Percentiles rank a stretch among this genome's conserved stretches.
Evolutionary conservation across 2,888 invertebrate genomes (phyloP).

Genomic region (Macroteleia sp.): DNA sequence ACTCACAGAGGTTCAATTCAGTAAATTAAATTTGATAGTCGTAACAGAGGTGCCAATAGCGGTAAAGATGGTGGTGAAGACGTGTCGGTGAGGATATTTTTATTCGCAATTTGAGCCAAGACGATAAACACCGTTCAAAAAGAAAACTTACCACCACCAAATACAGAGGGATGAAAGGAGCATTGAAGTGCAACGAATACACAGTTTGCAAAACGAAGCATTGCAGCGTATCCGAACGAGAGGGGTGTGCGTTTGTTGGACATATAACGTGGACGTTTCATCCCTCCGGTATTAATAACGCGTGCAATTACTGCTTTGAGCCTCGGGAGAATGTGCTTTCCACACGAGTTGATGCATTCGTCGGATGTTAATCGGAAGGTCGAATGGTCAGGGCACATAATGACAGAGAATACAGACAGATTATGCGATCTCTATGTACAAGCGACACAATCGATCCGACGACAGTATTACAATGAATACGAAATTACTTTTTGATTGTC

Average conservation of each 20-base stretch:
- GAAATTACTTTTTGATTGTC: conserved; percentile 57
- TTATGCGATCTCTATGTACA: conserved; percentile 47
- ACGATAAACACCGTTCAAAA: too few species aligned
- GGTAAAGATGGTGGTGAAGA: too few species aligned
- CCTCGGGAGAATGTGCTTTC: conserved; percentile 62
- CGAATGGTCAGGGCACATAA: conserved; percentile 61
- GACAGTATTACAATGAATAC: conserved; percentile 59
- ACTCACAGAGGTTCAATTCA: too few species aligned
- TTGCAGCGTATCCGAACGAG: conserved; percentile 34
- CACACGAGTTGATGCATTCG: conserved; percentile 63
- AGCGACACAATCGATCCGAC: conserved; percentile 50
- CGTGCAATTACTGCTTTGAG: conserved; percentile 72
- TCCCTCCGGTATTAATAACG: conserved; percentile 71
- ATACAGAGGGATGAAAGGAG: conserved; percentile 31
- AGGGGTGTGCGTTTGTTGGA: conserved; percentile 45
- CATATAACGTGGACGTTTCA: conserved; percentile 65
- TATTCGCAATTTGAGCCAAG: too few species aligned
- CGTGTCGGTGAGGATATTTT: too few species aligned
- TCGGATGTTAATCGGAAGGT: conserved; percentile 66
- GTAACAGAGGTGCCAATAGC: too few species aligned
- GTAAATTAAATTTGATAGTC: too few species aligned
- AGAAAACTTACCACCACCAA: too few species aligned
- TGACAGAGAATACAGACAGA: conserved; percentile 58
- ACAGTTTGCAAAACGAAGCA: conserved; percentile 47
- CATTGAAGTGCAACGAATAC: conserved; percentile 46